Evolutionary conservation across 2,888 invertebrate genomes (phyloP), one percentile per base, ranked within the genome.

Genomic region (Serrognathus titanus): DNA sequence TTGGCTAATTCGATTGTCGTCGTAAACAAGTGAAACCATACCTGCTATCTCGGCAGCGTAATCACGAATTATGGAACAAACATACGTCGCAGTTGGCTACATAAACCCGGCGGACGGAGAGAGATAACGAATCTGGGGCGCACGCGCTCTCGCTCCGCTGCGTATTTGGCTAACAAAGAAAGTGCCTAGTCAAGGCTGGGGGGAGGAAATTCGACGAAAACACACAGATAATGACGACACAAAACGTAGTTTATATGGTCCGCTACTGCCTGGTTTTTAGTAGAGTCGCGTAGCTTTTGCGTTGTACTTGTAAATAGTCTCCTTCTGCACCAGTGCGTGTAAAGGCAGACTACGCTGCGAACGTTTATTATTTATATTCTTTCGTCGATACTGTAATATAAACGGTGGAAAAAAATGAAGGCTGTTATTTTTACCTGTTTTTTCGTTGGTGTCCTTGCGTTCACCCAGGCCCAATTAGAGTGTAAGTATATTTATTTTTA

Each of bases 301-400:
- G 35, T 50, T 58, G 66, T 16, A 16, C 16, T 16, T 16, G 16
- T 31, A 31, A 31, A 31, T 31, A 72, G 82, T 83, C 81, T 86
- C 89, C 91, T 92, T 92, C 91, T 92, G 83, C 87, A 82, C 90
- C 91, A 92, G 91, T 91, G 91, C 81, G 91, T 90, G 89, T 90
- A 92, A 92, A 91, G 91, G 90, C 85, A 79, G 81, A 71, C 71
- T 65, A 64, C 51, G 47, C 58, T 59, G 59, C 59, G 13, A 58
- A 38, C 45, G 31, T 38, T 39, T 36, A 39, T 55, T 37, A 13
- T 12, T 12, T 13, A 12, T 40, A 40, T 40, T 40, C 10, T 39
- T 1, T 6, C 11, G 5, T 20, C 20, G 24, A 9, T 43, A 39
- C 10, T 41, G 39, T 11, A 51, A 35, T 1, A 39, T n/a, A 16